These are phyloP conservation scores for Heterodera schachtii DNA, from an alignment of 1,140 invertebrate genomes.

Conservation along the genomic window DNA sequence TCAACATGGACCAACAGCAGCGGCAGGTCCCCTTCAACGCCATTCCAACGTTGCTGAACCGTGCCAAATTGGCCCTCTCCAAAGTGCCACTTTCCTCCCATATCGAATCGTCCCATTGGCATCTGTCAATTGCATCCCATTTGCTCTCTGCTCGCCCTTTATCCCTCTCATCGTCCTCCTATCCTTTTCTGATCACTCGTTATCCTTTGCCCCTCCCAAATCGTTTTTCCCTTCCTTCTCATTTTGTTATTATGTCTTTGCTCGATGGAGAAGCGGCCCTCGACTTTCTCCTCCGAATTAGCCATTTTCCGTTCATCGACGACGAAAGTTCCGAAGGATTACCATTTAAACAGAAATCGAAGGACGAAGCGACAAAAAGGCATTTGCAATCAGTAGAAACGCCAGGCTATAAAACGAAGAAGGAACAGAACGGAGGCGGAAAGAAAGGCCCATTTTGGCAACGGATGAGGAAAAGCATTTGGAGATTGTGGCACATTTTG, in stretches of 20 bases:
- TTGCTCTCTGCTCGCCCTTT: constrained; percentile 17
- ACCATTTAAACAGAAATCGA: neutral
- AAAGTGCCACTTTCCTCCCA: neutral
- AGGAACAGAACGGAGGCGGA: neutral
- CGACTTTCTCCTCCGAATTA: constrained; percentile 15
- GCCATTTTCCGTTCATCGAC: constrained; percentile 39
- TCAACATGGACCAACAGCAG: neutral
- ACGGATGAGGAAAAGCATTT: neutral
- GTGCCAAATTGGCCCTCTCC: neutral
- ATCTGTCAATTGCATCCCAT: neutral
- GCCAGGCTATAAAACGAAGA: too few species aligned
- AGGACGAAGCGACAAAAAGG: neutral
- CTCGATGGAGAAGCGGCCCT: neutral
- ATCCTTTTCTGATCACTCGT: neutral
- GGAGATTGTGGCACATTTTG: neutral
- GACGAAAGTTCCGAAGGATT: neutral
- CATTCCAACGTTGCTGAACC: neutral
- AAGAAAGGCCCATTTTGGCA: neutral
- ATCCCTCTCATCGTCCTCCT: constrained; percentile 11
- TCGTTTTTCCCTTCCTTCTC: neutral
- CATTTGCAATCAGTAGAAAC: neutral
- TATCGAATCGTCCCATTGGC: neutral
- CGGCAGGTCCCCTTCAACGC: constrained; percentile 18
- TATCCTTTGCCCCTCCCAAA: neutral
- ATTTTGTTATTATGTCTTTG: neutral